Evolutionary conservation across 2,888 invertebrate species (phyloP), one percentile per base, ranked within the genome.

Genomic region (Cheilosia impressa): DNA sequence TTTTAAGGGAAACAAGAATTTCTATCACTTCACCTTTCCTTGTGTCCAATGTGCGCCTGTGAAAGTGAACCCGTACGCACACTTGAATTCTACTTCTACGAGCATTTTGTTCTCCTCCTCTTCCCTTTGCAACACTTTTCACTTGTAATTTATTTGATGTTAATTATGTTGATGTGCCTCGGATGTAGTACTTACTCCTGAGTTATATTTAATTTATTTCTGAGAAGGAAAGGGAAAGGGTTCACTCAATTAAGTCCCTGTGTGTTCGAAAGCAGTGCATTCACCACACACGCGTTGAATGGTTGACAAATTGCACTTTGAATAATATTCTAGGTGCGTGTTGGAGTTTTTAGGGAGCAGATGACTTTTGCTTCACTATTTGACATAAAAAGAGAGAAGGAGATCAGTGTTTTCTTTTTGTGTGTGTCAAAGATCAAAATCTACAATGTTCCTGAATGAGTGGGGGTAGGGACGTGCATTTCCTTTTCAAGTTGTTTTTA

Each of bases 91-190:
- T 58, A 69, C 58, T 69, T 69, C 47, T 50, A 3, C 34, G 34
- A 34, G 24, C 19, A 47, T 47, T 58, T 69, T 38, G 9, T 47
- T 24, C n/a, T n/a, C 31, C 53, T n/a, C 34, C 17, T 1, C 7
- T 24, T 17, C 7, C 24, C 22, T 60, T 63, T 22, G n/a, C 55
- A 73, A 45, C 73, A 63, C 62, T 73, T 73, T 63, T 73, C 63
- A 55, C 47, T 73, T 45, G 43, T 71, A 63, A 73, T 73, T 73
- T 63, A 63, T 73, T 63, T 63, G 63, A 73, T 55, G 62, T 63
- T 63, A 73, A 73, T 73, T 73, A 55, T 55, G 73, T 55, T 55
- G 73, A 55, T 73, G 63, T 47, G 63, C 34, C 63, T 63, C 47
- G 73, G 47, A 63, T 63, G 55, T 73, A 45, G 53, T 43, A 55